These are phyloP conservation scores for Vimba vimba DNA, from an alignment of 2,113 vertebrate genomes.

Conservation along the genomic window DNA sequence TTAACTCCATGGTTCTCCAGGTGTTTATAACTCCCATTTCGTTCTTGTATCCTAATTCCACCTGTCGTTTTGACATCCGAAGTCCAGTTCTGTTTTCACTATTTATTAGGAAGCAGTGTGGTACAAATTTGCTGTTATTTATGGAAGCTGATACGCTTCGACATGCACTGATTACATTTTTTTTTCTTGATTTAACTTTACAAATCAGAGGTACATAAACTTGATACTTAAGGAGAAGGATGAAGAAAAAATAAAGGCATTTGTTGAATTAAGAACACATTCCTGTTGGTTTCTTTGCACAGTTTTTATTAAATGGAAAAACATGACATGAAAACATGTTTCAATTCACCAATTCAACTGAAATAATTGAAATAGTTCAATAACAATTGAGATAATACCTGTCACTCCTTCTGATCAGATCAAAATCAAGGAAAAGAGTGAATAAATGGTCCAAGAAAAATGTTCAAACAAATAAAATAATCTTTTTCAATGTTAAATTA, in stretches of 20 bases:
- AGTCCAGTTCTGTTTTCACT: constrained; percentile 9
- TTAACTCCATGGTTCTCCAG: not conserved
- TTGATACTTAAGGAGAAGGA: constrained; percentile 59
- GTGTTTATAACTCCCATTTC: not conserved
- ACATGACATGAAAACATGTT: constrained; percentile 56
- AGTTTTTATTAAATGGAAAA: constrained; percentile 69
- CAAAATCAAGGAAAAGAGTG: constrained; percentile 2
- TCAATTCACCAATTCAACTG: constrained; percentile 62
- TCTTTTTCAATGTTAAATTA: constrained; percentile 45
- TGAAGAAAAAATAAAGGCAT: constrained; percentile 62
- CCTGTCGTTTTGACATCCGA: not conserved
- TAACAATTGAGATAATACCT: constrained; percentile 63
- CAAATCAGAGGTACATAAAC: constrained; percentile 62
- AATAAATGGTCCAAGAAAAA: constrained; percentile 54
- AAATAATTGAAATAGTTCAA: constrained; percentile 64
- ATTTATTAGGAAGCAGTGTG: constrained; percentile 46
- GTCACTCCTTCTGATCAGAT: constrained; percentile 16
- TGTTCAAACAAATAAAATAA: constrained; percentile 22
- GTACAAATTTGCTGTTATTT: constrained; percentile 70
- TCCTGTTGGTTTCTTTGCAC: constrained; percentile 43
- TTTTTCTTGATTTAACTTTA: constrained; percentile 47
- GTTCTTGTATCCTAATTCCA: not conserved
- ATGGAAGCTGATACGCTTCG: constrained; percentile 68
- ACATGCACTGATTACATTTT: constrained; percentile 67
- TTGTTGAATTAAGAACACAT: constrained; percentile 53